Evolutionary conservation across 1,140 invertebrate genomes (phyloP), one percentile per base, ranked within the genome.

Genomic region (Arion vulgaris): DNA sequence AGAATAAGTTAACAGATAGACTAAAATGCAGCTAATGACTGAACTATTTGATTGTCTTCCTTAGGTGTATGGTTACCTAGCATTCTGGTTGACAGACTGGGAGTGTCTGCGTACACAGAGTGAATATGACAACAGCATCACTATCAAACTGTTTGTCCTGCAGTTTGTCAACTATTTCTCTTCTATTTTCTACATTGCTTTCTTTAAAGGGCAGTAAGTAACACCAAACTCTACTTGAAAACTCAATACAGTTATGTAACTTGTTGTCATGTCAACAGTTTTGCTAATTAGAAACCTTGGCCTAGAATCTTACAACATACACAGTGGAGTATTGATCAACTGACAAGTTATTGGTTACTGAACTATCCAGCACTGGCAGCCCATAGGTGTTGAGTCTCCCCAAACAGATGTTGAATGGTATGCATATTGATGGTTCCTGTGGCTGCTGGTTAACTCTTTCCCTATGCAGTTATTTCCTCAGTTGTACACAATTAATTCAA

Each of bases 151-250:
- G 45, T 92, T 92, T 84, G 80, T 89, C 28, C 87, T 92, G 28
- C 91, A 92, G 86, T 92, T 92, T 87, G 90, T 92, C 87, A 92
- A 92, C 86, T 92, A 91, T 84, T 92, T 92, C 80, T 90, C 91
- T 4, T 91, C 91, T 15, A 91, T 92, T 36, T 79, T 92, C 83
- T 92, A 92, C 87, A 92, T 92, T 45, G 91, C 91, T 15, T 91
- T 92, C 81, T 91, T 92, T 84, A 92, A 91, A 83, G 90, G 90
- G 69, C 90, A 88, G 90, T 91, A 81, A 87, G 87, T 84, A 17
- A 9, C 7, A 57, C 26, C 7, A 53, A 26, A 45, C 41, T 76
- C 36, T 77, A 11, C 32, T 66, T 32, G 28, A 2, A 32, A 57
- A 57, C 9, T 23, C 9, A 26, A 23, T 57, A 23, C 51, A 57